These are phyloP conservation scores for Caenorhabditis sp. DNA, from an alignment of 2,888 invertebrate species.

Conservation along the genomic window DNA sequence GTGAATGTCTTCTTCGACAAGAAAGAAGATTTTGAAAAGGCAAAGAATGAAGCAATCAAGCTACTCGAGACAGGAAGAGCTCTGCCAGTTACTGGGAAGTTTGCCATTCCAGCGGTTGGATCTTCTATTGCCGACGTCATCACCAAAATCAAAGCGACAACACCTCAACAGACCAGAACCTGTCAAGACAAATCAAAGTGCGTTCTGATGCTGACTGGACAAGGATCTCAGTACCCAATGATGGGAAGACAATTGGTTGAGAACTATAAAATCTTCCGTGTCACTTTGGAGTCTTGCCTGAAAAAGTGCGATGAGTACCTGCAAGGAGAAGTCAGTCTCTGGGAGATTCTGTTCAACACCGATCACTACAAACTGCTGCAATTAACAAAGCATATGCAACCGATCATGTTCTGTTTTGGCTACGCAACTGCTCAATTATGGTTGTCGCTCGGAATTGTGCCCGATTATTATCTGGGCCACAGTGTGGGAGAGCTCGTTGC, in stretches of 20 bases:
- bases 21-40: constrained; percentile 25
- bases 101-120: constrained; percentile 39
- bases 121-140: constrained; percentile 38
- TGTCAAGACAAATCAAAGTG: constrained; percentile 37
- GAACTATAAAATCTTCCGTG: constrained; percentile 58
- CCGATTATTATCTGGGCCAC: constrained; percentile 64
- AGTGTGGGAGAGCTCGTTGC: constrained; percentile 71
- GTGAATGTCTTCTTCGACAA: constrained; percentile 58
- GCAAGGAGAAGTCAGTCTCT: constrained; percentile 38
- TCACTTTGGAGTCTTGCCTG: constrained; percentile 45
- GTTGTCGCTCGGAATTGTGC: constrained; percentile 58
- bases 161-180: constrained; percentile 8
- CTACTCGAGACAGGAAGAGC: constrained; percentile 14
- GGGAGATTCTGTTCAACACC: constrained; percentile 57
- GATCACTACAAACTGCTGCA: constrained; percentile 50
- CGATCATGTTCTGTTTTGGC: constrained; percentile 67
- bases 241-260: constrained; percentile 69
- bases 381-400: constrained; percentile 64
- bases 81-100: constrained; percentile 31
- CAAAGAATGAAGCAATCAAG: constrained; percentile 13
- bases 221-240: constrained; percentile 69
- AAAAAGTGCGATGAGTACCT: constrained; percentile 44
- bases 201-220: constrained; percentile 67
- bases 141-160: constrained; percentile 20
- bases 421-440: constrained; percentile 67